These are phyloP conservation scores for Antheraea pernyi DNA, from an alignment of 1,140 invertebrate genomes.

Conservation along the genomic window DNA sequence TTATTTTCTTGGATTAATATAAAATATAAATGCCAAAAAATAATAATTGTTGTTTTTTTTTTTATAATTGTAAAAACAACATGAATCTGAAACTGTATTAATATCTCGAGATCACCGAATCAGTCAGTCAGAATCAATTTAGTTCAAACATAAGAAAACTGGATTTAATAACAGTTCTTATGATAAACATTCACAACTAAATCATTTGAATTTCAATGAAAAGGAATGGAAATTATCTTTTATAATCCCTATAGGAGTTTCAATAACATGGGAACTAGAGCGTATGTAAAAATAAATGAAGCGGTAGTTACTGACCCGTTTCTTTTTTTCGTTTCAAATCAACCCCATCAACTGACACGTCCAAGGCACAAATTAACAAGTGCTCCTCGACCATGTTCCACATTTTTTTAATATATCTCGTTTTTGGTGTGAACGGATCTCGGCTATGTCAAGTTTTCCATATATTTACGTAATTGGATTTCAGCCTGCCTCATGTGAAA, in stretches of 20 bases:
- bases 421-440: not conserved
- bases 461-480: conserved; percentile 1
- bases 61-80: too few species aligned
- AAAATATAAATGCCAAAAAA: too few species aligned
- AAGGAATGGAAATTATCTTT: not conserved
- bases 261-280: not conserved
- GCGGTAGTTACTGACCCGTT: conserved; percentile 2
- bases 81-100: too few species aligned
- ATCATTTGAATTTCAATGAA: not conserved
- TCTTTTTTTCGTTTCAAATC: not conserved
- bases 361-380: conserved; percentile 11
- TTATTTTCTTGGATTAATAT: too few species aligned
- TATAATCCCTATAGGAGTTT: not conserved
- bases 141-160: too few species aligned
- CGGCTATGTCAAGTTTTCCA: not conserved
- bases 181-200: not conserved
- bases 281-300: conserved; percentile 4
- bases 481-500: not conserved
- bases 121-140: too few species aligned
- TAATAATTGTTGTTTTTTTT: too few species aligned
- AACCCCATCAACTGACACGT: conserved; percentile 12
- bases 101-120: too few species aligned
- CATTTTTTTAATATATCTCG: conserved; percentile 6
- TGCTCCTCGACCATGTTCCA: not conserved
- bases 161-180: too few species aligned